Base-by-base conservation (phyloP, 2,888 invertebrate genomes). In the Gasteruption jaculator region DNA sequence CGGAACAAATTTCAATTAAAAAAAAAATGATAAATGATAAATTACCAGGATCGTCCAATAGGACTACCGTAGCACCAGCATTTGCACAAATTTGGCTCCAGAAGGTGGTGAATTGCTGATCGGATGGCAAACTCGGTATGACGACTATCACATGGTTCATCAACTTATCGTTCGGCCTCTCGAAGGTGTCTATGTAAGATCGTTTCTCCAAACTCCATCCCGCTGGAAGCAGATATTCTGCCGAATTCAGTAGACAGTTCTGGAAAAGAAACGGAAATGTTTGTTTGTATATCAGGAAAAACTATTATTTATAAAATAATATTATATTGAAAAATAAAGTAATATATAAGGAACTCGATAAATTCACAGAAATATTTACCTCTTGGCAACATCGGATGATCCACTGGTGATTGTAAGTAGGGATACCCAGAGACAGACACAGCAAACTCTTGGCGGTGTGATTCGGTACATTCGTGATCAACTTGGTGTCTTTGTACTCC, bases 381-480 rank as follows among this genome's bases (percentile, higher is more conserved):
- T 68, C 55, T 11, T 64, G 63, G 56, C 83, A 81, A 56, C 80
- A 81, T 51, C 78, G 71, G 20, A 82, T 77, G 38, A 89, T 76
- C 87, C 87, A 90, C 41, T 75, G 76, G 67, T 87, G 84, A 29
- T 80, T 80, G 4, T 86, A 71, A 5, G 61, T 58, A 2, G 74
- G 74, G 32, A 87, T 76, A 43, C 81, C 81, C 2, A 78, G 77
- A 0, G 86, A 83, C 26, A 89, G 63, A 50, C 84, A 85, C 50
- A 82, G 78, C 52, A 89, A 75, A 66, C 82, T 86, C 61, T 86
- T 87, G 7, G 82, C 80, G 0, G 88, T 88, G 38, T 81, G 74
- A 54, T 85, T 85, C 26, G 84, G 83, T 11, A 82, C 76, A 6
- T 85, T 82, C 0, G 86, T 81, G 40, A 88, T 77, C 22, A 83